Conservation (phyloP, 1,140 invertebrate species). For the Lineus longissimus region DNA sequence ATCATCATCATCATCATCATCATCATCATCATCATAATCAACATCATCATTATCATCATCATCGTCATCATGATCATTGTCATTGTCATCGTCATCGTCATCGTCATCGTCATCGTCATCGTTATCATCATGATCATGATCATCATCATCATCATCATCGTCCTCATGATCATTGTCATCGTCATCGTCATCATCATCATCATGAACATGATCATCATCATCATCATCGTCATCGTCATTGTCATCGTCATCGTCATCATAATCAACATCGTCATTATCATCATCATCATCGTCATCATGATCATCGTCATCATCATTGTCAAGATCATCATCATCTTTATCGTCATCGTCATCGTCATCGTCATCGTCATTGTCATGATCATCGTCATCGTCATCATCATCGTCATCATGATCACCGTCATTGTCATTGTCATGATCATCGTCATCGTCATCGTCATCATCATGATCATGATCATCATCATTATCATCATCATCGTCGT, state of each 20-base stretch:
- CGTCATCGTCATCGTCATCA: background rate
- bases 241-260: no score
- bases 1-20: slow-evolving; percentile 17
- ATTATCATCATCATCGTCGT: slow-evolving; percentile 5
- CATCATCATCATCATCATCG: slow-evolving; percentile 4
- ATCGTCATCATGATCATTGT: no score
- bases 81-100: slow-evolving; percentile 9
- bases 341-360: slow-evolving; percentile 11
- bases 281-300: no score
- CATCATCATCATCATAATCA: no score
- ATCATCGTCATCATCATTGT: no score
- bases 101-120: background rate
- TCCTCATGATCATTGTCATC: slow-evolving; percentile 17
- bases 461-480: background rate
- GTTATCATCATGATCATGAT: background rate
- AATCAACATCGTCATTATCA: no score
- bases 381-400: slow-evolving; percentile 11
- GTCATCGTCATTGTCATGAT: slow-evolving; percentile 11
- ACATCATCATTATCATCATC: no score
- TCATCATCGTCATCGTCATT: slow-evolving; percentile 16
- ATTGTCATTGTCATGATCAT: background rate
- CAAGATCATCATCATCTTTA: no score
- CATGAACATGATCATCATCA: slow-evolving; percentile 21
- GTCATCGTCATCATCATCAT: slow-evolving; percentile 22
- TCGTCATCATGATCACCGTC: no score